phyloP scores from a whole-genome alignment of 1,140 invertebrate species.

The Polypedilum pembai region DNA sequence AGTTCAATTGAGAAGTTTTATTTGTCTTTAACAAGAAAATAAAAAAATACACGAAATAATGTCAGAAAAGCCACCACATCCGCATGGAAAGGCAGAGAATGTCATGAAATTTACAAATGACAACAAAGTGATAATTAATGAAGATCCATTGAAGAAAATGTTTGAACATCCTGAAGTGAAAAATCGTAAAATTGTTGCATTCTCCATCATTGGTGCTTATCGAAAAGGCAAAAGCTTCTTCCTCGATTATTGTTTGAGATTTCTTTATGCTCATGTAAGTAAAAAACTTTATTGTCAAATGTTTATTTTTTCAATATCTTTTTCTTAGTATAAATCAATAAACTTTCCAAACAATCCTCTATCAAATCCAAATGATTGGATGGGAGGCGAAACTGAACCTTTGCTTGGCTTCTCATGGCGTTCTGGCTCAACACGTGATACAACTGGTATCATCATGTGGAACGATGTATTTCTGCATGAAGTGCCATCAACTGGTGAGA shows the following conservation, averaged over 20 bases:
- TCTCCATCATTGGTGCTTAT: background rate
- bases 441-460: constrained; percentile 88
- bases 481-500: constrained; percentile 36
- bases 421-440: constrained; percentile 82
- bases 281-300: background rate
- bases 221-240: constrained; percentile 5
- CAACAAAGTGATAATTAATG: background rate
- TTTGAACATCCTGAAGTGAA: background rate
- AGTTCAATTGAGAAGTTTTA: too few species aligned
- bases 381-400: constrained; percentile 56
- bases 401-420: constrained; percentile 78
- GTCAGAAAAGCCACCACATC: background rate
- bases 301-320: background rate
- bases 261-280: background rate
- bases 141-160: background rate
- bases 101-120: background rate
- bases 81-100: background rate
- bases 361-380: constrained; percentile 46
- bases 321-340: background rate
- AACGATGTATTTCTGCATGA: constrained; percentile 66
- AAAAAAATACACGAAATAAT: background rate
- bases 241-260: background rate
- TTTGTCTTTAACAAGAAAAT: too few species aligned
- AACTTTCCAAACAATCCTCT: background rate
- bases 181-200: background rate